phyloP scores from a whole-genome alignment of 2,888 invertebrate genomes.

The Odontocerum albicorne region DNA sequence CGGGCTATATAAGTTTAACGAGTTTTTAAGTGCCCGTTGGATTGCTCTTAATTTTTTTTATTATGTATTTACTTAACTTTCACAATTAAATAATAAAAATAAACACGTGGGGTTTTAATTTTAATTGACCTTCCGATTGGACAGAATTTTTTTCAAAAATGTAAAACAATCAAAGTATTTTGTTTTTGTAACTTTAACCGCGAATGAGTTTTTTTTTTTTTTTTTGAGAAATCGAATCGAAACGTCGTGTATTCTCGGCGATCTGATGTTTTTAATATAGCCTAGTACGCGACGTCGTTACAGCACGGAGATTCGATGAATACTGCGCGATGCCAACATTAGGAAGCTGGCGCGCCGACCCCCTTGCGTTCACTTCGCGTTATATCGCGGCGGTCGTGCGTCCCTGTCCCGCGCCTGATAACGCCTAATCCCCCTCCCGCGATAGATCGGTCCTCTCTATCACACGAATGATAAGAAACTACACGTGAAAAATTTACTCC shows the following conservation, averaged over 20 bases:
- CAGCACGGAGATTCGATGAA: conserved; percentile 34
- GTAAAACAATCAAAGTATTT: too few relatives aligned
- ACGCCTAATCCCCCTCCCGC: conserved; percentile 42
- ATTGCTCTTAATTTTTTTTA: too few relatives aligned
- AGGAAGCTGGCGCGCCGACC: conserved; percentile 58
- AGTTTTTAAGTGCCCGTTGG: conserved; percentile 49
- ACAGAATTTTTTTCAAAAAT: too few relatives aligned
- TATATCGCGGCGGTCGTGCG: conserved; percentile 36
- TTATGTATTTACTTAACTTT: too few relatives aligned
- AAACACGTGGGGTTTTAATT: too few relatives aligned
- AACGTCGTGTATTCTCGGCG: conserved; percentile 18
- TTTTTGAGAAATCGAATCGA: conserved; percentile 9
- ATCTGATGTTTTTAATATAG: conserved; percentile 16
- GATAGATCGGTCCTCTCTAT: conserved; percentile 43
- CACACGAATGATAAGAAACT: conserved; percentile 31
- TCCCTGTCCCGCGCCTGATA: conserved; percentile 38
- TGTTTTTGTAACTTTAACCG: too few relatives aligned
- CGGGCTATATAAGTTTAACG: conserved; percentile 54
- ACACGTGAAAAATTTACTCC: conserved; percentile 31
- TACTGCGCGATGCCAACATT: conserved; percentile 41
- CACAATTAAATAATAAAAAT: too few relatives aligned
- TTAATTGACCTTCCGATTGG: too few relatives aligned
- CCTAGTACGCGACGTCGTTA: conserved; percentile 30
- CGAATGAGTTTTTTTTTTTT: conserved; percentile 43
- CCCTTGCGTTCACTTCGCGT: conserved; percentile 57